These are phyloP conservation scores for Teleogryllus oceanicus DNA, from an alignment of 2,888 invertebrate genomes.

Conservation along the genomic window DNA sequence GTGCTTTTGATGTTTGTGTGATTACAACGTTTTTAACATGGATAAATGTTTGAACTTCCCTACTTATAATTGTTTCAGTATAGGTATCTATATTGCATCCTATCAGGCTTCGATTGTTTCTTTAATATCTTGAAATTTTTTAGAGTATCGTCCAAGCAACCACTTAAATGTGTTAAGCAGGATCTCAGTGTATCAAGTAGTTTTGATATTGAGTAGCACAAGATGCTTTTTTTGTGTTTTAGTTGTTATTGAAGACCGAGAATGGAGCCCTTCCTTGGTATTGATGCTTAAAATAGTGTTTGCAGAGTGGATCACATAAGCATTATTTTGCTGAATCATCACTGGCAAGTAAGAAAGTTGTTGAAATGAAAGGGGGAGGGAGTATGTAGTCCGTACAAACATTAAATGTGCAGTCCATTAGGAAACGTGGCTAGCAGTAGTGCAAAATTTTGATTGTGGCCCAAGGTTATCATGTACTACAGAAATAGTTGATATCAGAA, in stretches of 20 bases:
- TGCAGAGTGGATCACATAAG: slow-evolving; percentile 18
- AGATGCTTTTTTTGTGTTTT: slow-evolving; percentile 18
- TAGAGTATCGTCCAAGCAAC: neutral
- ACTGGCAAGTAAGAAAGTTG: slow-evolving; percentile 18
- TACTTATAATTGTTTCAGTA: neutral
- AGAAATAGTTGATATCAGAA: neutral
- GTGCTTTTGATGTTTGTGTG: neutral
- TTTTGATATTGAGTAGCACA: slow-evolving; percentile 18
- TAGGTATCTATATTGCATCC: neutral
- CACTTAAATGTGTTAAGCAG: slow-evolving; percentile 11
- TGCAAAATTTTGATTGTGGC: slow-evolving; percentile 3
- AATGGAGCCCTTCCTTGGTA: slow-evolving; percentile 18
- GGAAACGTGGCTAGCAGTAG: slow-evolving; percentile 9
- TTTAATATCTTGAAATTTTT: neutral
- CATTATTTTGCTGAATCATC: slow-evolving; percentile 18
- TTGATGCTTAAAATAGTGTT: slow-evolving; percentile 18
- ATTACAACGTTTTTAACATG: neutral
- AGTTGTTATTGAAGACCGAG: slow-evolving; percentile 18
- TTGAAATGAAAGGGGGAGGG: slow-evolving; percentile 18
- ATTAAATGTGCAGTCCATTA: slow-evolving; percentile 18
- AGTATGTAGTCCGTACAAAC: slow-evolving; percentile 18
- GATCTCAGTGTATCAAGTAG: slow-evolving; percentile 10
- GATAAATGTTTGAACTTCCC: neutral
- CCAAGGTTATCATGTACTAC: slow-evolving; percentile 1
- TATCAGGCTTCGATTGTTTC: neutral